Percentiles rank a stretch among this genome's conserved stretches.
These are phyloP conservation scores for Geothlypis trichas DNA, from an alignment of 2,113 vertebrate species.

Conservation along the genomic window DNA sequence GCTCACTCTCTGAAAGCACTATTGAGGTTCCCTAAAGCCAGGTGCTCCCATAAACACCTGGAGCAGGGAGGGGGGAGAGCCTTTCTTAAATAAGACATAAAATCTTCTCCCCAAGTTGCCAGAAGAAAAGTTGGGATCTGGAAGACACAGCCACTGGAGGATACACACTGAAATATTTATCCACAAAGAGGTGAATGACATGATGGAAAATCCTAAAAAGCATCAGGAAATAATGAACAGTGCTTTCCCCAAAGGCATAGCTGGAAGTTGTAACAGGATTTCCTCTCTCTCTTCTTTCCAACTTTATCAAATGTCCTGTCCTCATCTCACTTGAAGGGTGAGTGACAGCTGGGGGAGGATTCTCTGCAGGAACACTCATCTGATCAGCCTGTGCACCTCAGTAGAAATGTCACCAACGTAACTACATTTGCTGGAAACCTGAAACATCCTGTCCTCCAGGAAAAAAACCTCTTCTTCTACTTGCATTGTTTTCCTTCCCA, in stretches of 20 bases:
- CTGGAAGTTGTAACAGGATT: background rate
- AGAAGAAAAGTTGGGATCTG: background rate
- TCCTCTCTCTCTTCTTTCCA: background rate
- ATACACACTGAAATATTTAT: background rate
- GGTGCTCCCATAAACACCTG: background rate
- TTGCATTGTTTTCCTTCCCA: background rate
- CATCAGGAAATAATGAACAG: background rate
- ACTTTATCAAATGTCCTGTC: background rate
- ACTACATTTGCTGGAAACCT: background rate
- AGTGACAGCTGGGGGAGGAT: background rate
- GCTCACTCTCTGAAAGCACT: background rate
- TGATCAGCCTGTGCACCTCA: background rate
- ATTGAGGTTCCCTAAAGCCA: background rate
- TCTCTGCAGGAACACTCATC: background rate
- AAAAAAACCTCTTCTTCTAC: background rate
- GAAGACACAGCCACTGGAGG: background rate
- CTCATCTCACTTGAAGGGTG: background rate
- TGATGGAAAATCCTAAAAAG: background rate
- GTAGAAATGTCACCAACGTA: background rate
- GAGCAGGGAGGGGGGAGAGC: background rate
- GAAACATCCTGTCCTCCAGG: background rate
- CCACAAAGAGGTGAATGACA: background rate
- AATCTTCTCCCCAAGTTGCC: background rate
- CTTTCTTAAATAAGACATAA: background rate
- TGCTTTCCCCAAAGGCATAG: background rate